Percentiles rank a stretch among this genome's conserved stretches.
phyloP scores from a whole-genome alignment of 2,797 vertebrate species.

The Parotocinclus haroldoi region DNA sequence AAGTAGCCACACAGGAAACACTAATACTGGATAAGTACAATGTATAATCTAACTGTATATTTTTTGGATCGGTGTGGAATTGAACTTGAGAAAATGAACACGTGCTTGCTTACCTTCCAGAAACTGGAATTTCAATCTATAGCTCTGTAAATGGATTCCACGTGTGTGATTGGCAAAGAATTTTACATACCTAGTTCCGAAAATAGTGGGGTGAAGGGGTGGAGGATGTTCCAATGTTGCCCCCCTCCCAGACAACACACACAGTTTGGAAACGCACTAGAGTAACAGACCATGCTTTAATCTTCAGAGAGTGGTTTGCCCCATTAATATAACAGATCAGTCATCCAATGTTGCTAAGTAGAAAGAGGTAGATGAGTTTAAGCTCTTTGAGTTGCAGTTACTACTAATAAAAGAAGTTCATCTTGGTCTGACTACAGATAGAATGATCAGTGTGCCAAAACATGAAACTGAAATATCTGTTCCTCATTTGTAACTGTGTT shows the following conservation, averaged over 20 bases:
- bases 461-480: slow-evolving; percentile 55
- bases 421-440: slow-evolving; percentile 10
- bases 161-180: slow-evolving; percentile 67
- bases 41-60: slow-evolving; percentile 29
- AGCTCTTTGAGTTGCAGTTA: too few species aligned
- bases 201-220: slow-evolving; percentile 62
- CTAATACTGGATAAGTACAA: slow-evolving; percentile 39
- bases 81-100: too few species aligned
- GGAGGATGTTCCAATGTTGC: slow-evolving; percentile 51
- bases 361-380: too few species aligned
- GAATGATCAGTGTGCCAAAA: slow-evolving; percentile 26
- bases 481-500: slow-evolving; percentile 63
- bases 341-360: too few species aligned
- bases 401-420: not conserved
- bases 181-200: slow-evolving; percentile 64
- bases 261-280: slow-evolving; percentile 52
- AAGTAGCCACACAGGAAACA: slow-evolving; percentile 26
- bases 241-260: slow-evolving; percentile 57
- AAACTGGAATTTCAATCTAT: slow-evolving; percentile 66
- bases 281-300: slow-evolving; percentile 55
- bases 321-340: slow-evolving; percentile 52
- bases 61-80: slow-evolving; percentile 52
- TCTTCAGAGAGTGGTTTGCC: slow-evolving; percentile 63
- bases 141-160: slow-evolving; percentile 68
- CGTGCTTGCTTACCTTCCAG: slow-evolving; percentile 68